phyloP scores from a whole-genome alignment of 2,888 invertebrate species.

The Ceratothoa steindachneri region DNA sequence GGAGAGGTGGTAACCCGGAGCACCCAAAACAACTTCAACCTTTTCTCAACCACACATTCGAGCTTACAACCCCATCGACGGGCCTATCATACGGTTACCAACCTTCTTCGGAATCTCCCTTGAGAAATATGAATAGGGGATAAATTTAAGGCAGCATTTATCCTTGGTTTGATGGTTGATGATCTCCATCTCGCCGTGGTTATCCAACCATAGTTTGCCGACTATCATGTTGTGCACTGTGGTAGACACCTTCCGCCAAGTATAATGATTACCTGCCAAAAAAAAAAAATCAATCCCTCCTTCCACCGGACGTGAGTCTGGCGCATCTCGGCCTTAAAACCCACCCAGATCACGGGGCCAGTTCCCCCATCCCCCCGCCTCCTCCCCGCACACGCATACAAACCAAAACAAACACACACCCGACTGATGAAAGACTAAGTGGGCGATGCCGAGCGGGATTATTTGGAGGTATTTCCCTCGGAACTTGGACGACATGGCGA shows the following conservation, averaged over 20 bases:
- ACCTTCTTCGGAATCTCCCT: conserved; percentile 90
- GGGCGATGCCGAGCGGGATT: conserved; percentile 63
- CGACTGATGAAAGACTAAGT: conserved; percentile 58
- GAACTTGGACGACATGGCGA: conserved; percentile 98
- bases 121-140: conserved; percentile 97
- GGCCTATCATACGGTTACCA: no score
- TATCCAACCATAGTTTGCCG: conserved; percentile 98
- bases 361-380: not conserved
- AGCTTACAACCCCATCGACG: no score
- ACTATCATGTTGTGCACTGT: conserved; percentile 99
- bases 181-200: conserved; percentile 99
- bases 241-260: conserved; percentile 96
- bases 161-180: conserved; percentile 81
- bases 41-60: no score
- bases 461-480: conserved; percentile 94
- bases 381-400: not conserved
- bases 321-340: not conserved
- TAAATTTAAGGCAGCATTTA: conserved; percentile 93
- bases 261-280: conserved; percentile 75
- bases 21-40: no score
- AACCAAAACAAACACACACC: conserved; percentile 51
- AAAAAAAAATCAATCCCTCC: not conserved
- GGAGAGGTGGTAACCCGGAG: no score
- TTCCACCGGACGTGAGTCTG: not conserved
- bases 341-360: no score